Conservation (phyloP, 2,888 invertebrate genomes). For the Neocrepidodera transversa region DNA sequence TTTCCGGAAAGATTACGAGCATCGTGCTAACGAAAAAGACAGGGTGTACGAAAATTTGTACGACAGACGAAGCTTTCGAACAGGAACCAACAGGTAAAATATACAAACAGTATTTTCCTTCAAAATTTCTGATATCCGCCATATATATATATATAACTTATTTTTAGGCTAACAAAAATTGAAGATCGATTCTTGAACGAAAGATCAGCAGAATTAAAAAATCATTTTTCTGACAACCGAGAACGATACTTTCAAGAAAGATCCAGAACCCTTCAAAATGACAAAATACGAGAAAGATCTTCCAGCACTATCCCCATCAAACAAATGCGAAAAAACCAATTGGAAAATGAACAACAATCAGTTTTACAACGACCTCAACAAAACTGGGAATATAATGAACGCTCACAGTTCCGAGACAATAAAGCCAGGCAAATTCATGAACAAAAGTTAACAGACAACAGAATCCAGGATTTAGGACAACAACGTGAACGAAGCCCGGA, state of each 20-base stretch:
- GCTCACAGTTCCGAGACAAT: not conserved
- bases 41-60: conserved; percentile 33
- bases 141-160: no score
- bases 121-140: no score
- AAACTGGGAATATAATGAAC: no score
- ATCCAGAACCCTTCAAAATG: conserved; percentile 1
- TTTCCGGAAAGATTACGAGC: conserved; percentile 11
- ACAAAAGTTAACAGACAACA: not conserved
- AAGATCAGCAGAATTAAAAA: not conserved
- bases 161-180: not conserved
- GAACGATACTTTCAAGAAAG: not conserved
- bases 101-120: no score
- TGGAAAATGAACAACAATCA: no score
- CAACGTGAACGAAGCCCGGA: not conserved
- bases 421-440: not conserved
- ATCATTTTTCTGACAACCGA: not conserved
- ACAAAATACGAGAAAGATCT: not conserved
- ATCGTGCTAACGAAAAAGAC: conserved; percentile 29
- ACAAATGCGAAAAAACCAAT: no score
- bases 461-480: not conserved
- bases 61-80: conserved; percentile 36
- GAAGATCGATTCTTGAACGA: not conserved
- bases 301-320: no score
- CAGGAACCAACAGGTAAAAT: conserved; percentile 28
- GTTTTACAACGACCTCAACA: not conserved